phyloP scores from a whole-genome alignment of 2,888 invertebrate species.

The Lottia scabra region DNA sequence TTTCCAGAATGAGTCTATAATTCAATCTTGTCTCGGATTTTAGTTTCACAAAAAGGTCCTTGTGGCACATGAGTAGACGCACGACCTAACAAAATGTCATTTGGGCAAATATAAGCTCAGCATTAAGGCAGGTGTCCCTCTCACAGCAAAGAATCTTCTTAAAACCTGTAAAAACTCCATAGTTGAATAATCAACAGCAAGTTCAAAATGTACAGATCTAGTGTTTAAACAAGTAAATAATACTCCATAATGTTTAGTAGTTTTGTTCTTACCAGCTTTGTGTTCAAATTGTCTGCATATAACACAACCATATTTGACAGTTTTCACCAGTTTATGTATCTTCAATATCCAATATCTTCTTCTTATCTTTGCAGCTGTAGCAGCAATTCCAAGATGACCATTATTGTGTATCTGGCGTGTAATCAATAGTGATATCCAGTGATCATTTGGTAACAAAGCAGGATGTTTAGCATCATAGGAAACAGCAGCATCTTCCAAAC shows the following conservation, averaged over 20 bases:
- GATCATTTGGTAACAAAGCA: not conserved
- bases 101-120: not conserved
- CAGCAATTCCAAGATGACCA: not conserved
- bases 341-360: not conserved
- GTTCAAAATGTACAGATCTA: too few relatives aligned
- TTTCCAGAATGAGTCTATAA: not conserved
- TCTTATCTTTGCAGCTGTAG: not conserved
- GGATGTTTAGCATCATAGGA: not conserved
- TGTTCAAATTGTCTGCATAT: too few relatives aligned
- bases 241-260: too few relatives aligned
- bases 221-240: too few relatives aligned
- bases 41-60: not conserved
- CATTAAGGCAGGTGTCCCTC: not conserved
- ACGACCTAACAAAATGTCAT: not conserved
- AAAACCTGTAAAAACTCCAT: too few relatives aligned
- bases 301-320: too few relatives aligned
- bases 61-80: not conserved
- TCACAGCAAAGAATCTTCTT: not conserved
- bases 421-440: not conserved
- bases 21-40: not conserved
- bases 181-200: too few relatives aligned
- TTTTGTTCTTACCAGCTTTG: too few relatives aligned
- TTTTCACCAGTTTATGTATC: not conserved
- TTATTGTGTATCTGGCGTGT: not conserved
- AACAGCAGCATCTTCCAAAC: not conserved